phyloP scores from a whole-genome alignment of 92 coral and sea anemone species.

The Porites divaricata region DNA sequence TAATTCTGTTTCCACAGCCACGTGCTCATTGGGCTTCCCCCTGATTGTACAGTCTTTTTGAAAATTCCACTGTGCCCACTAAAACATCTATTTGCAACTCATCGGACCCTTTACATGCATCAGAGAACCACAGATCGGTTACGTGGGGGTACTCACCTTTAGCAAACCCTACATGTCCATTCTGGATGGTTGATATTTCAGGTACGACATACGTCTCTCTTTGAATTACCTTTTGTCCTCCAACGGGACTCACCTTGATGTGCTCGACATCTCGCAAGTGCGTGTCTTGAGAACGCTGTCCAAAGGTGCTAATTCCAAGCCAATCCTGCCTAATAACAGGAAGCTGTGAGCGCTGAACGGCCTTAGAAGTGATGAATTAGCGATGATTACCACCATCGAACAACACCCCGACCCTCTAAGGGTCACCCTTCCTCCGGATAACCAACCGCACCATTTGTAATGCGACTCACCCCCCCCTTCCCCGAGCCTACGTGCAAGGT shows the following conservation, averaged over 20 bases:
- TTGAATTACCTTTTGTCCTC: neutral
- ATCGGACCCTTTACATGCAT: slow-evolving; percentile 28
- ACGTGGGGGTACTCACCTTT: no score
- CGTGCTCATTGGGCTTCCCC: no score
- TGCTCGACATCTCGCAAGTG: neutral
- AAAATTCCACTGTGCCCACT: slow-evolving; percentile 30
- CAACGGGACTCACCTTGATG: neutral
- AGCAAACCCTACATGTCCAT: no score
- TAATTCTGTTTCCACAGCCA: no score
- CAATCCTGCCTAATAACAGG: neutral
- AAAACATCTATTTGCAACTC: slow-evolving; percentile 51
- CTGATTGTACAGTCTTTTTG: slow-evolving; percentile 12
- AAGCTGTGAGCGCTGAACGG: neutral
- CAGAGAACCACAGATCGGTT: slow-evolving; percentile 49
- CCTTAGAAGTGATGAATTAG: slow-evolving; percentile 41
- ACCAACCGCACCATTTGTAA: slow-evolving; percentile 34
- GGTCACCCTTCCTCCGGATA: slow-evolving; percentile 20
- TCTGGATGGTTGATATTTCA: no score
- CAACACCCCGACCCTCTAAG: slow-evolving; percentile 34
- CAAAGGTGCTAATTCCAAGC: neutral
- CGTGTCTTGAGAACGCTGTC: no score
- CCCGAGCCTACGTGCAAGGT: slow-evolving; percentile 1
- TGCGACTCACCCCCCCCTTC: slow-evolving; percentile 27
- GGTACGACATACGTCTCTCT: no score
- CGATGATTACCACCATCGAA: slow-evolving; percentile 26